These are phyloP conservation scores for Scolopax mira DNA, from an alignment of 2,113 vertebrate species.

Conservation along the genomic window DNA sequence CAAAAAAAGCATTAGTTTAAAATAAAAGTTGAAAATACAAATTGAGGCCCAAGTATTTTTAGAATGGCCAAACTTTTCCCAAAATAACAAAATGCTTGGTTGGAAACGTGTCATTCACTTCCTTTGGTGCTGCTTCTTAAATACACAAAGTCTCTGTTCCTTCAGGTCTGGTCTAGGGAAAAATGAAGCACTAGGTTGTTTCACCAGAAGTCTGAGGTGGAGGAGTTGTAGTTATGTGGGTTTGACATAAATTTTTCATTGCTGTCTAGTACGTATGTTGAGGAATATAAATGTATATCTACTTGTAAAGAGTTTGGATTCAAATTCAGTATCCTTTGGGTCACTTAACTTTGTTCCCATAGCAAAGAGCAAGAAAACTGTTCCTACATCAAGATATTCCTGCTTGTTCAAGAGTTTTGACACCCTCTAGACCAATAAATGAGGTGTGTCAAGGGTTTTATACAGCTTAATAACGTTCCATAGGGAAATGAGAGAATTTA, in stretches of 20 bases:
- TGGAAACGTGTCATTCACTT: background rate
- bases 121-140: background rate
- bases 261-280: background rate
- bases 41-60: background rate
- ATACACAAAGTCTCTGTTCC: background rate
- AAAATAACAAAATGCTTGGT: background rate
- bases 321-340: background rate
- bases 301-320: background rate
- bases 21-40: background rate
- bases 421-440: background rate
- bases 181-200: background rate
- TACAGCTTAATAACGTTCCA: background rate
- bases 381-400: background rate
- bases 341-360: background rate
- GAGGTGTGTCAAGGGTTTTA: background rate
- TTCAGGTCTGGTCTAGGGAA: background rate
- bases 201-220: background rate
- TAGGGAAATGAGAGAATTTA: background rate
- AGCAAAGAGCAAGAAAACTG: background rate
- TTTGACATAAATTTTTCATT: background rate
- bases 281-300: background rate
- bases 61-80: background rate
- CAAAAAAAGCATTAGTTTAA: background rate
- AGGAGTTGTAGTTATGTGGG: background rate
- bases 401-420: background rate